Percentiles rank a stretch among this genome's conserved stretches.
These are phyloP conservation scores for Pterophyllum scalare DNA, from an alignment of 2,113 vertebrate genomes.

Conservation along the genomic window DNA sequence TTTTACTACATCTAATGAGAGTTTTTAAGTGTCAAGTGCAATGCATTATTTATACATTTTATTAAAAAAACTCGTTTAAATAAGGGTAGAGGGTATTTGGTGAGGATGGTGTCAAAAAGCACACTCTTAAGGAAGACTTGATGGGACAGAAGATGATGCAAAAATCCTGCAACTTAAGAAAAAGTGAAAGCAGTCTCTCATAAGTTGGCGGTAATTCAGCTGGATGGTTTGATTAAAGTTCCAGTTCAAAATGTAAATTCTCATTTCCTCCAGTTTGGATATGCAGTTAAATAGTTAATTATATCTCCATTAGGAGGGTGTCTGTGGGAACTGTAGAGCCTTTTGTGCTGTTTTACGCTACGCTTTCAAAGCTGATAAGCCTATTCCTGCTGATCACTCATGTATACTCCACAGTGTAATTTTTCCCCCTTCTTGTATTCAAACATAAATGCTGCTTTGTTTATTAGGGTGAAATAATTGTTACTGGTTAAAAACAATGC, in stretches of 20 bases:
- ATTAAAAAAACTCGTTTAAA: constrained; percentile 26
- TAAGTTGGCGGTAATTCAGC: constrained; percentile 5
- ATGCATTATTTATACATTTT: constrained; percentile 45
- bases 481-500: constrained; percentile 57
- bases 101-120: constrained; percentile 1
- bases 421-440: constrained; percentile 24
- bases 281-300: constrained; percentile 43
- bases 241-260: constrained; percentile 33
- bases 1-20: constrained; percentile 27
- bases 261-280: constrained; percentile 31
- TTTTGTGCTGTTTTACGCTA: constrained; percentile 27
- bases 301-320: constrained; percentile 34
- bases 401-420: constrained; percentile 28
- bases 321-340: constrained; percentile 18
- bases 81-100: neutral
- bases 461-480: constrained; percentile 56
- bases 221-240: constrained; percentile 36
- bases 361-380: constrained; percentile 37
- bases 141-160: constrained; percentile 47
- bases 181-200: neutral
- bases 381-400: constrained; percentile 48
- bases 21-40: constrained; percentile 18
- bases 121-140: neutral
- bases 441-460: constrained; percentile 47
- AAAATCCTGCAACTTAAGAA: constrained; percentile 42